Conservation (phyloP, 2,113 vertebrate species). For the Nothobranchius kuhntae region DNA sequence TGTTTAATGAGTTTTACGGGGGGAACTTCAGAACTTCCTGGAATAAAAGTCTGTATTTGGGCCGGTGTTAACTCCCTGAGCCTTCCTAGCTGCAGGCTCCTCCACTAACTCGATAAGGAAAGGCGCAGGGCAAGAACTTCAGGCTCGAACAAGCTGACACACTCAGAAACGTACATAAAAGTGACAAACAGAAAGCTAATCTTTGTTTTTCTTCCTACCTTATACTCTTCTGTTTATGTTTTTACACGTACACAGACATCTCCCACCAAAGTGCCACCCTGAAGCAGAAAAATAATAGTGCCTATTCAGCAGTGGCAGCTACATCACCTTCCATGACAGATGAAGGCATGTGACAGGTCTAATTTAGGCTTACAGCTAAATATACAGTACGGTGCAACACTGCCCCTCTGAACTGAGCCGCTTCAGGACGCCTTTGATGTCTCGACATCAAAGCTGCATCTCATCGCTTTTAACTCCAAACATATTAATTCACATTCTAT, state of each 20-base stretch:
- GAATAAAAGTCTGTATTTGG: constrained; percentile 49
- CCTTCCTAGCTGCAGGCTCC: constrained; percentile 37
- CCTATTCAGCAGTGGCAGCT: constrained; percentile 27
- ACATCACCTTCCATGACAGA: constrained; percentile 35
- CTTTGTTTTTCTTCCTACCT: background rate
- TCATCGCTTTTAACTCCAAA: constrained; percentile 64
- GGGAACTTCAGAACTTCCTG: constrained; percentile 39
- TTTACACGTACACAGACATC: background rate
- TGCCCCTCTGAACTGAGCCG: constrained; percentile 55
- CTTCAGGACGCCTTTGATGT: constrained; percentile 62
- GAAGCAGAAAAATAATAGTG: constrained; percentile 26
- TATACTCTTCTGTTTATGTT: background rate
- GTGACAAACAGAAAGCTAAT: background rate
- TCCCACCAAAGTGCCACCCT: constrained; percentile 5
- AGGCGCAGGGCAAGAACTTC: constrained; percentile 35
- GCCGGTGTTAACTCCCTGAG: constrained; percentile 33
- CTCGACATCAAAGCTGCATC: constrained; percentile 71
- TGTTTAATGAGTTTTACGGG: constrained; percentile 57
- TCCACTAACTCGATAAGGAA: constrained; percentile 43
- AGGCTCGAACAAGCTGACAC: constrained; percentile 1
- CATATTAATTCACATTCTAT: constrained; percentile 68
- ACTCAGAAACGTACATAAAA: constrained; percentile 5
- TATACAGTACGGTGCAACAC: constrained; percentile 51
- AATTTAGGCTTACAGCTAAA: constrained; percentile 67
- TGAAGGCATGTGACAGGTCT: constrained; percentile 61